phyloP scores from a whole-genome alignment of 2,113 vertebrate genomes.

The Prionailurus viverrinus region DNA sequence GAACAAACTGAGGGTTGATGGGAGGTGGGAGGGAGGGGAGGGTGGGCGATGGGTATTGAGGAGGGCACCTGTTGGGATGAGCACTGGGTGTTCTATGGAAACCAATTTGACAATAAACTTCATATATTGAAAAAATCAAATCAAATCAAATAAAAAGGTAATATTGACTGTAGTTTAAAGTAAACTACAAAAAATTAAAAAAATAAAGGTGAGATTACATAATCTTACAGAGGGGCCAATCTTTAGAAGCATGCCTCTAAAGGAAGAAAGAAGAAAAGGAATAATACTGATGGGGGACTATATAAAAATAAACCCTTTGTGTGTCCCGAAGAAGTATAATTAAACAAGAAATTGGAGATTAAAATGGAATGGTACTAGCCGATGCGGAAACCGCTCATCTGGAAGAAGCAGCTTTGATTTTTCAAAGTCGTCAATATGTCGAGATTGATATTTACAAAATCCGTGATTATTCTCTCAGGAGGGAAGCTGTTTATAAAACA shows the following conservation, averaged over 20 bases:
- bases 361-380: neutral
- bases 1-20: too few relatives aligned
- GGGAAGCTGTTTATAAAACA: slow-evolving; percentile 25
- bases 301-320: neutral
- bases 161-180: too few relatives aligned
- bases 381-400: neutral
- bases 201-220: neutral
- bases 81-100: too few relatives aligned
- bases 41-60: too few relatives aligned
- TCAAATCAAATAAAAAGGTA: too few relatives aligned
- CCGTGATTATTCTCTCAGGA: neutral
- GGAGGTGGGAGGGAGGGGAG: too few relatives aligned
- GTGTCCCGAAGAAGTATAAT: neutral
- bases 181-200: too few relatives aligned
- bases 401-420: neutral
- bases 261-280: neutral
- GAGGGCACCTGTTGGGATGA: too few relatives aligned
- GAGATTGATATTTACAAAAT: slow-evolving; percentile 24
- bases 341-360: neutral
- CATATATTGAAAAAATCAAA: too few relatives aligned
- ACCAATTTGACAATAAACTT: too few relatives aligned
- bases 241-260: neutral
- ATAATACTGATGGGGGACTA: neutral
- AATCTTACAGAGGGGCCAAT: neutral
- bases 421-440: slow-evolving; percentile 45